phyloP scores from a whole-genome alignment of 2,888 invertebrate genomes.

The Nemotelus pantherinus region DNA sequence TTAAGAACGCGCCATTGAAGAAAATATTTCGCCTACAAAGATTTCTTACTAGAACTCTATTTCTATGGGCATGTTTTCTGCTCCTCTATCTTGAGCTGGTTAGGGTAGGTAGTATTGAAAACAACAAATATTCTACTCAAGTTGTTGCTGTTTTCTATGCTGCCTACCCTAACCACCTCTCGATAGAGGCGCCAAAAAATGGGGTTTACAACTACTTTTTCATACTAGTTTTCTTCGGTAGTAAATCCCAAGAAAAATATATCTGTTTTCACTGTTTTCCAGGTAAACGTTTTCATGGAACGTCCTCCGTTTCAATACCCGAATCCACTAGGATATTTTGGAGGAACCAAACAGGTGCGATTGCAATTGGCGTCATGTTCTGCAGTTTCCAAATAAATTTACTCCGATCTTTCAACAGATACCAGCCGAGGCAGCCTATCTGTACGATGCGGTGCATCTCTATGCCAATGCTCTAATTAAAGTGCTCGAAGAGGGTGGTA shows the following conservation, averaged over 20 bases:
- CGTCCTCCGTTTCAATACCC: constrained; percentile 87
- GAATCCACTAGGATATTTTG: constrained; percentile 78
- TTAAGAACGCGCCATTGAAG: too few species aligned
- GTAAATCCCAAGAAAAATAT: neutral
- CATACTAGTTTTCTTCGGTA: neutral
- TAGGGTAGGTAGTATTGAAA: too few species aligned
- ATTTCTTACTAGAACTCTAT: too few species aligned
- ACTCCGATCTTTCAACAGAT: constrained; percentile 68
- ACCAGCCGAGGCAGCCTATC: constrained; percentile 88
- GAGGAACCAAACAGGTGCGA: constrained; percentile 76
- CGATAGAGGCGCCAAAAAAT: too few species aligned
- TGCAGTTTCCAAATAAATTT: neutral
- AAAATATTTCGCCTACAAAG: too few species aligned
- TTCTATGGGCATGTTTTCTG: too few species aligned
- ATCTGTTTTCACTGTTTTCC: constrained; percentile 55
- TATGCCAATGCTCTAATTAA: constrained; percentile 85
- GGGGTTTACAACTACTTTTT: too few species aligned
- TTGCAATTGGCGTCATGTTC: neutral
- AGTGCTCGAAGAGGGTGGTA: constrained; percentile 74
- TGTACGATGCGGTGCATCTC: constrained; percentile 93
- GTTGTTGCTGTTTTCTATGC: too few species aligned
- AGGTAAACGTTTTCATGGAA: constrained; percentile 86
- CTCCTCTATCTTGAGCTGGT: too few species aligned
- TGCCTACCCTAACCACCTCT: too few species aligned
- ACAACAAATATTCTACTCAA: too few species aligned